phyloP scores from a whole-genome alignment of 2,888 invertebrate genomes.

The Drosophila formosana region DNA sequence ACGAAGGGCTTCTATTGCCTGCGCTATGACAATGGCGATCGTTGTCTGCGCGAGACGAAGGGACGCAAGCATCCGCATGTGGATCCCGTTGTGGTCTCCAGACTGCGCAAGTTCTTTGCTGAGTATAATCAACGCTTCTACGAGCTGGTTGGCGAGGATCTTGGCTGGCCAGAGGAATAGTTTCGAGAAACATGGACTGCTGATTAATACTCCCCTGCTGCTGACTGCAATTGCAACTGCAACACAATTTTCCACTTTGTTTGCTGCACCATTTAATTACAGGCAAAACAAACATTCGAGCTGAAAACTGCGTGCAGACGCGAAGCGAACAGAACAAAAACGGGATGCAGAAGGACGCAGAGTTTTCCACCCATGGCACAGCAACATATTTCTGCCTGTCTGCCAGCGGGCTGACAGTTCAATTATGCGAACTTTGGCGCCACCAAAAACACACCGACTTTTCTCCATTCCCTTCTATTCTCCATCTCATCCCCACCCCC shows the following conservation, averaged over 20 bases:
- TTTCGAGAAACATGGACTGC: conserved; percentile 66
- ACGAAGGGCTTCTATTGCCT: conserved; percentile 98
- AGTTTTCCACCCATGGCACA: conserved; percentile 21
- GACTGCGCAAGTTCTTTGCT: conserved; percentile 93
- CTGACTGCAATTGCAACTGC: conserved; percentile 6
- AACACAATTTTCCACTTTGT: conserved; percentile 35
- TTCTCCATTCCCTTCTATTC: conserved; percentile 25
- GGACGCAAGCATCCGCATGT: conserved; percentile 94
- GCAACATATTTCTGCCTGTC: conserved; percentile 52
- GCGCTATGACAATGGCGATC: conserved; percentile 92
- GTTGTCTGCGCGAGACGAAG: conserved; percentile 93
- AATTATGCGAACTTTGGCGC: conserved; percentile 66
- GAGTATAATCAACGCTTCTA: conserved; percentile 97
- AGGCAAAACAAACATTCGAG: conserved; percentile 18
- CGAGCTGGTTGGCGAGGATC: conserved; percentile 95
- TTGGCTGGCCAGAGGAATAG: conserved; percentile 97
- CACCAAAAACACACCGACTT: conserved; percentile 26
- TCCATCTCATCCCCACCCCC: not conserved
- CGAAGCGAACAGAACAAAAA: not conserved
- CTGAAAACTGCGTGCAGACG: conserved; percentile 36
- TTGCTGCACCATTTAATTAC: conserved; percentile 61
- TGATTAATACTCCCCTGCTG: conserved; percentile 12
- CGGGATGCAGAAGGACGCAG: conserved; percentile 3
- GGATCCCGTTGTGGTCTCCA: conserved; percentile 91
- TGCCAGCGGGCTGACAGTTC: conserved; percentile 71